Evolutionary conservation across 1,140 invertebrate genomes (phyloP).

Genomic region (Harpegnathos saltator): DNA sequence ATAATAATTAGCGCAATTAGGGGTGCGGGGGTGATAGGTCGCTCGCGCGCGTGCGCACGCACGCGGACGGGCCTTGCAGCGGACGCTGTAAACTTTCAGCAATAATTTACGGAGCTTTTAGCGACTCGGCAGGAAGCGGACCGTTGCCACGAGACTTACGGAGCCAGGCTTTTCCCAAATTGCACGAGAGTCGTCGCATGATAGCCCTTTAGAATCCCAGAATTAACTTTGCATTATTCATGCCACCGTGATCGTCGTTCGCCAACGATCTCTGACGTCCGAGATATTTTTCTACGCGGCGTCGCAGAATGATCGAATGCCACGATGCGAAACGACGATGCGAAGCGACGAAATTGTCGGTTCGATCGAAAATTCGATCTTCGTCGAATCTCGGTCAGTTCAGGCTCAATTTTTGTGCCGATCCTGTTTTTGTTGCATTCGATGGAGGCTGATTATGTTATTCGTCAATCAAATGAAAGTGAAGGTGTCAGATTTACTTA

Average conservation of each 20-base stretch:
- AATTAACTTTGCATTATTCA: constrained; percentile 48
- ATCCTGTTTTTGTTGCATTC: too few relatives aligned
- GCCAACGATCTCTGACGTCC: constrained; percentile 23
- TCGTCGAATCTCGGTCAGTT: too few relatives aligned
- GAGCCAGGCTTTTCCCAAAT: constrained; percentile 49
- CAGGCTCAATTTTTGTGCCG: too few relatives aligned
- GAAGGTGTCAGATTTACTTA: too few relatives aligned
- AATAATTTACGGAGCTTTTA: constrained; percentile 75
- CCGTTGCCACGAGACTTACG: constrained; percentile 44
- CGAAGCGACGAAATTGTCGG: neutral
- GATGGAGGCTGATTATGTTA: neutral
- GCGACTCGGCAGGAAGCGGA: constrained; percentile 43
- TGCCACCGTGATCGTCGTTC: constrained; percentile 42
- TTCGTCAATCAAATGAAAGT: too few relatives aligned
- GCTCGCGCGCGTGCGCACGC: constrained; percentile 40
- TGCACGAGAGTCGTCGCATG: constrained; percentile 54
- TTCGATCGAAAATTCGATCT: too few relatives aligned
- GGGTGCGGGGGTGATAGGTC: constrained; percentile 13
- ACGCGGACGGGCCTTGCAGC: constrained; percentile 44
- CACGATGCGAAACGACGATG: neutral
- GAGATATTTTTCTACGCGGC: neutral
- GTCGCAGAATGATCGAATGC: neutral
- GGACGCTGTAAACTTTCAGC: constrained; percentile 68
- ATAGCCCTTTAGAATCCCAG: constrained; percentile 45
- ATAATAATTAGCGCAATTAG: constrained; percentile 78